A percentile compares a stretch with the other conserved stretches of the same genome.
These are phyloP conservation scores for Orius insidiosus DNA, from an alignment of 1,140 invertebrate species.

Conservation along the genomic window DNA sequence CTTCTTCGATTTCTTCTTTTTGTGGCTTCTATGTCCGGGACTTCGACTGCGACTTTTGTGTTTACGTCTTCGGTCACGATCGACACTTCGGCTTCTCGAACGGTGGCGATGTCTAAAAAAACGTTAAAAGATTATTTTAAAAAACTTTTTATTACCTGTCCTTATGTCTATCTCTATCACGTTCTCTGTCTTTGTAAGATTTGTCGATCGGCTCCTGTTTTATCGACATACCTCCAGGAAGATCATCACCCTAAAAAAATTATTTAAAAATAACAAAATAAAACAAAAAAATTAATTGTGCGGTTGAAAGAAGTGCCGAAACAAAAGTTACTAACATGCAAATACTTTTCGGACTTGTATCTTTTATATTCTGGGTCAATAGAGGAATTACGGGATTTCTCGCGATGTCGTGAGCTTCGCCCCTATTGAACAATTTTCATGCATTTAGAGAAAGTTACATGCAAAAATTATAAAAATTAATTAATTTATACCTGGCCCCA, in stretches of 20 bases:
- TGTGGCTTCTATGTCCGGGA: conserved; percentile 20
- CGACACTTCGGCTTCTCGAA: conserved; percentile 20
- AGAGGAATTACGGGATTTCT: not conserved
- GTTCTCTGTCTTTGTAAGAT: conserved; percentile 13
- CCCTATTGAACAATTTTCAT: conserved; percentile 1
- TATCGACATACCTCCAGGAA: conserved; percentile 12
- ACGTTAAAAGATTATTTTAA: conserved; percentile 2
- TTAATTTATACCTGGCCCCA: conserved; percentile 30
- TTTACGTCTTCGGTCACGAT: conserved; percentile 21
- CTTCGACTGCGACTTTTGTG: conserved; percentile 22
- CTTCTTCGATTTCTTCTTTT: conserved; percentile 23
- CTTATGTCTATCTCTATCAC: conserved; percentile 16
- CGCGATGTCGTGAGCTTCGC: conserved; percentile 7
- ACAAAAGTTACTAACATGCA: not conserved
- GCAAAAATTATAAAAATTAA: not conserved
- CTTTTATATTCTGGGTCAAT: not conserved
- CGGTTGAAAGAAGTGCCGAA: not conserved
- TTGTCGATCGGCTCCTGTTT: conserved; percentile 18
- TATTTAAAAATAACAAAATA: not conserved
- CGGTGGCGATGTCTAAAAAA: conserved; percentile 19
- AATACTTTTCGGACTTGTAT: conserved; percentile 2
- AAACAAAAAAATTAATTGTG: not conserved
- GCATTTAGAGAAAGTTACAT: not conserved
- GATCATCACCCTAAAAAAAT: conserved; percentile 1
- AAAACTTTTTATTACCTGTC: conserved; percentile 17